Base-by-base conservation (phyloP, 2,113 vertebrate species). In the Bos indicus region DNA sequence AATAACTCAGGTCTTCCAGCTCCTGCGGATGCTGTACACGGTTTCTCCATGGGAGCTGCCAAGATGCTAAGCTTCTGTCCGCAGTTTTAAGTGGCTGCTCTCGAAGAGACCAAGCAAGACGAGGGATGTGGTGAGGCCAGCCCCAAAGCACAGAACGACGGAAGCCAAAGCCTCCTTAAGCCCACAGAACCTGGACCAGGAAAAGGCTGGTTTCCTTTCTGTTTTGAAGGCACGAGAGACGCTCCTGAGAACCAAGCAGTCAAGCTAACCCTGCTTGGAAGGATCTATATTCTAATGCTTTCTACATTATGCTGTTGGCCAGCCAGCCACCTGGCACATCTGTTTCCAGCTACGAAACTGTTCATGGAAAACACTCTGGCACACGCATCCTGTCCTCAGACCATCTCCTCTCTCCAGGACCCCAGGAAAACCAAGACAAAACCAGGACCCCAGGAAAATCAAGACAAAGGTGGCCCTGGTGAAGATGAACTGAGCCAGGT, bases 281-380 rank as follows among this genome's bases (percentile, higher is more conserved):
- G 95, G 87, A 51, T 96, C 97, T 94, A 46, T 14, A n/a, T 36
- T 97, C 97, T 86, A 96, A 97, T 96, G 96, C 97, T 98, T 98
- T 99, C 96, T 88, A 93, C 97, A 97, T 98, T 94, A 98, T 54
- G 98, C 97, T 97, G 26, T 97, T 98, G 98, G 97, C 97, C 94
- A 88, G 90, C 91, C 57, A 12, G 95, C 97, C 98, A 98, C 90
- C 88, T 36, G 46, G 84, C 99, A 98, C 98, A 99, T 99, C 99
- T 99, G 99, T 99, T 99, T 99, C 98, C 98, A 98, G 98, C 99
- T 98, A 99, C 94, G 96, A 97, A 98, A 97, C 91, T 96, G 94
- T 98, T 98, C 93, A 96, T 98, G 99, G 99, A 99, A 99, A 99
- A 99, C 98, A 96, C 98, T 98, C 98, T 98, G 98, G 98, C 90